Evolutionary conservation across 2,888 invertebrate genomes (phyloP).

Genomic region (Leucophenga maculata): DNA sequence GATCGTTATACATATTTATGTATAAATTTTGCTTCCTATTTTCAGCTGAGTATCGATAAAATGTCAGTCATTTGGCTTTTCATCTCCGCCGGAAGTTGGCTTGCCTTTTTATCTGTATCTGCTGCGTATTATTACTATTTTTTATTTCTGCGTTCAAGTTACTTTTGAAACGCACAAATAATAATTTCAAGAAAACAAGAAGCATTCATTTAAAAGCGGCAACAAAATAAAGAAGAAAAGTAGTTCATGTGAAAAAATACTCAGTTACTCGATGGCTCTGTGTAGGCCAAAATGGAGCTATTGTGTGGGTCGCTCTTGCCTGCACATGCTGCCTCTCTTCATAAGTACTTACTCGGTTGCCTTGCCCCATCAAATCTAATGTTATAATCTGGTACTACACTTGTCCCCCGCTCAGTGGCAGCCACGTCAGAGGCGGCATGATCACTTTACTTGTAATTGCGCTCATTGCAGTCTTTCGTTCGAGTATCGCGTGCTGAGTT

Average conservation of each 20-base stretch:
- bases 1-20: too few relatives aligned
- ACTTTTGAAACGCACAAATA: not conserved
- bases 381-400: too few relatives aligned
- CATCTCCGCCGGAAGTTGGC: slow-evolving; percentile 22
- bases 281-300: not conserved
- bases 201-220: not conserved
- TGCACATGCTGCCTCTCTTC: too few relatives aligned
- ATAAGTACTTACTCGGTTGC: too few relatives aligned
- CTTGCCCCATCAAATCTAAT: too few relatives aligned
- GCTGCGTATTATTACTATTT: not conserved
- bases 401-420: too few relatives aligned
- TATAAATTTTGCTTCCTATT: not conserved
- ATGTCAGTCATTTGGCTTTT: slow-evolving; percentile 23
- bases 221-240: slow-evolving; percentile 9
- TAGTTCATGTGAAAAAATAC: slow-evolving; percentile 5
- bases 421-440: not conserved
- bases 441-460: slow-evolving; percentile 17
- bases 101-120: not conserved
- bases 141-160: not conserved
- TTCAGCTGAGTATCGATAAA: not conserved
- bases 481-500: slow-evolving; percentile 54
- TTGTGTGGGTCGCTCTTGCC: slow-evolving; percentile 4
- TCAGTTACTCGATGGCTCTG: not conserved
- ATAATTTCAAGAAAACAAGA: slow-evolving; percentile 1
- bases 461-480: not conserved